A percentile compares a stretch with the other conserved stretches of the same genome.
phyloP scores from a whole-genome alignment of 2,888 invertebrate species.

The Trilocha varians region DNA sequence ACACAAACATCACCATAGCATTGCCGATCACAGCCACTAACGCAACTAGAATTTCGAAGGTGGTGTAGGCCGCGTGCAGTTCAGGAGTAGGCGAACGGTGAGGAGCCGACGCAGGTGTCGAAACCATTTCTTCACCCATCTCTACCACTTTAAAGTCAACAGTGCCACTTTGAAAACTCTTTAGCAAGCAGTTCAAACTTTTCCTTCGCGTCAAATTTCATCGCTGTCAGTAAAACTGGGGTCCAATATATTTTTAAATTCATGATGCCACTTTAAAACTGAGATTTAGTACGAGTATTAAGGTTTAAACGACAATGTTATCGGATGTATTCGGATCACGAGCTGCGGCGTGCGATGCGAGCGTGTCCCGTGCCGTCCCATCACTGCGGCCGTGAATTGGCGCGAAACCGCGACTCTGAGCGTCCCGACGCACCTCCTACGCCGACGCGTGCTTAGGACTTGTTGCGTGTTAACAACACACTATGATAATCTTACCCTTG shows the following conservation, averaged over 20 bases:
- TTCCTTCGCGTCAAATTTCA: not conserved
- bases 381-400: slow-evolving; percentile 57
- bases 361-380: slow-evolving; percentile 55
- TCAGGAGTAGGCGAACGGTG: slow-evolving; percentile 69
- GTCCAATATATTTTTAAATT: not conserved
- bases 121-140: slow-evolving; percentile 37
- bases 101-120: slow-evolving; percentile 45
- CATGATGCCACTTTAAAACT: slow-evolving; percentile 2
- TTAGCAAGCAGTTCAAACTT: not conserved
- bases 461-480: slow-evolving; percentile 38
- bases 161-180: not conserved
- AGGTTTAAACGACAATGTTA: slow-evolving; percentile 16
- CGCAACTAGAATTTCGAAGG: slow-evolving; percentile 87
- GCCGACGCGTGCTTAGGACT: slow-evolving; percentile 49
- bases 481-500: slow-evolving; percentile 35
- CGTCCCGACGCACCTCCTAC: slow-evolving; percentile 43
- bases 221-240: not conserved
- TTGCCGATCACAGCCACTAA: slow-evolving; percentile 88
- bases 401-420: slow-evolving; percentile 38
- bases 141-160: slow-evolving; percentile 13
- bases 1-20: slow-evolving; percentile 89
- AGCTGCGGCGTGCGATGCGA: slow-evolving; percentile 24
- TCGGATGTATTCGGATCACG: slow-evolving; percentile 27
- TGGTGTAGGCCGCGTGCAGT: slow-evolving; percentile 83
- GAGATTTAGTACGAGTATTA: slow-evolving; percentile 11